These are phyloP conservation scores for Xiphorhynchus erythropygius DNA, from an alignment of 2,797 vertebrate species.

Conservation along the genomic window DNA sequence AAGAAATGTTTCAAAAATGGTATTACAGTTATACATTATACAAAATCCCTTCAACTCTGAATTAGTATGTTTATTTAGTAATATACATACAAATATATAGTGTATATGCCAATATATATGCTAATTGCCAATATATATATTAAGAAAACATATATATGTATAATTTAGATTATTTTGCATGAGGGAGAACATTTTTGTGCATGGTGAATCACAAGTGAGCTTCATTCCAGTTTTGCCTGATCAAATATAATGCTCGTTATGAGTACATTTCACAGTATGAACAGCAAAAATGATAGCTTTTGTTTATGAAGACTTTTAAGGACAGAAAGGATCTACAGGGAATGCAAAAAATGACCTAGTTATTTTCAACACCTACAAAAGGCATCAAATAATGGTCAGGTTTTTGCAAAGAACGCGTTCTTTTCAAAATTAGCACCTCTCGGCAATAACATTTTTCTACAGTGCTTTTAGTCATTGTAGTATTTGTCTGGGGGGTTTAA, in stretches of 20 bases:
- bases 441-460: not conserved
- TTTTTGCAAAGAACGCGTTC: not conserved
- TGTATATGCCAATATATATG: not conserved
- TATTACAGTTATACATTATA: not conserved
- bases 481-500: not conserved
- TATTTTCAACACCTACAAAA: constrained; percentile 25
- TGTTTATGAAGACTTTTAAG: constrained; percentile 35
- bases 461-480: not conserved
- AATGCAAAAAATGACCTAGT: constrained; percentile 18
- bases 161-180: not conserved
- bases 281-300: constrained; percentile 13
- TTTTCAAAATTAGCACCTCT: constrained; percentile 26
- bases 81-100: not conserved
- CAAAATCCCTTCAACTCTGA: not conserved
- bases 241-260: not conserved
- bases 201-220: not conserved
- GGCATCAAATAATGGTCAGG: not conserved
- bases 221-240: not conserved
- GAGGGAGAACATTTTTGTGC: not conserved
- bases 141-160: not conserved
- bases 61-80: not conserved
- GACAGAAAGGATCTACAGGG: not conserved
- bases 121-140: not conserved
- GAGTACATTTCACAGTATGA: not conserved
- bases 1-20: not conserved